Conservation (phyloP, 2,888 invertebrate species). For the Willowsia nigromaculata region DNA sequence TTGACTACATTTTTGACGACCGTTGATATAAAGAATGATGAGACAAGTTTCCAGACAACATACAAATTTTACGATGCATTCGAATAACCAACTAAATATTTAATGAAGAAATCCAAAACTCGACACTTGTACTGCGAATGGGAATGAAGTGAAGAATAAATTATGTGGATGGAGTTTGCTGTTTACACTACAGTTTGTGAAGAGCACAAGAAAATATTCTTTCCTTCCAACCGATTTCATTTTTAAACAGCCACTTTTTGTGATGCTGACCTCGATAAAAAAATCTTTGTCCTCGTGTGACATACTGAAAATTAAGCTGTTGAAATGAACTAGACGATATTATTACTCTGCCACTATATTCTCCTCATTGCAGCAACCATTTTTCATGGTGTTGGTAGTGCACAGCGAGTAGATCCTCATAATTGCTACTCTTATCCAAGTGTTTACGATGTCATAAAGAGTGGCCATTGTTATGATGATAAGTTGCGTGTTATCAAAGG, state of each 20-base stretch:
- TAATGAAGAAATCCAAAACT: neutral
- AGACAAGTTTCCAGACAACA: neutral
- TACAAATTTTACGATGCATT: neutral
- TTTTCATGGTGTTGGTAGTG: neutral
- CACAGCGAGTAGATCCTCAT: neutral
- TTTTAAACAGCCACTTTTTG: neutral
- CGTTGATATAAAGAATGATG: neutral
- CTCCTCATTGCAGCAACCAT: neutral
- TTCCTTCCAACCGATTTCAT: neutral
- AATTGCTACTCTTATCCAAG: neutral
- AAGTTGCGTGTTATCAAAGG: constrained; percentile 6
- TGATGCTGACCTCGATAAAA: neutral
- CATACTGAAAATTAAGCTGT: neutral
- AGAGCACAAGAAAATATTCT: neutral
- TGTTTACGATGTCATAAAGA: constrained; percentile 25
- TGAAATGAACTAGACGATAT: neutral
- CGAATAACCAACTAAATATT: neutral
- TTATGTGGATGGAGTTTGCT: neutral
- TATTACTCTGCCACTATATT: neutral
- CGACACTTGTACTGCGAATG: neutral
- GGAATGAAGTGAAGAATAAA: neutral
- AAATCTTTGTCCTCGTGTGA: neutral
- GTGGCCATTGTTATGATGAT: constrained; percentile 11
- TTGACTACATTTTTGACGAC: neutral
- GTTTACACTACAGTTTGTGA: neutral